Percentiles rank a stretch among this genome's conserved stretches.
phyloP scores from a whole-genome alignment of 2,888 invertebrate genomes.

The Ichneumoninae sp. region DNA sequence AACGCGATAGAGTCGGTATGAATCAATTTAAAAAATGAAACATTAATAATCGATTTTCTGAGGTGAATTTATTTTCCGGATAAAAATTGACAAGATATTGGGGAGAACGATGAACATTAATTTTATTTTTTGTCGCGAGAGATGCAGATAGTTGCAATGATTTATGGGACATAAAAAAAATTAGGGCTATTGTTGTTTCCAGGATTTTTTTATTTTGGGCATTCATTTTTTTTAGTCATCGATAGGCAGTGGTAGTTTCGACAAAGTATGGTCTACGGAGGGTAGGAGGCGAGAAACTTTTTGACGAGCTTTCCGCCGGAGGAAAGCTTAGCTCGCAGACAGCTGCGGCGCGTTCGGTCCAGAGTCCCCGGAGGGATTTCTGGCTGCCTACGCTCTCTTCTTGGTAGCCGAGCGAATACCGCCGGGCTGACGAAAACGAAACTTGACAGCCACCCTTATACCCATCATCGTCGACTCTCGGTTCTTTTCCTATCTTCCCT shows the following conservation, averaged over 20 bases:
- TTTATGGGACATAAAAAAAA: too few species aligned
- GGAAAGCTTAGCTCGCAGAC: slow-evolving; percentile 64
- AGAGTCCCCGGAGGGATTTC: slow-evolving; percentile 61
- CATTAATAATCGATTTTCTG: neutral
- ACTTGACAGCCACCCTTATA: slow-evolving; percentile 82
- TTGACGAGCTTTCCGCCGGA: slow-evolving; percentile 66
- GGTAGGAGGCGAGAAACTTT: slow-evolving; percentile 44
- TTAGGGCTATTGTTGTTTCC: too few species aligned
- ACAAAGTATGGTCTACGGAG: slow-evolving; percentile 2
- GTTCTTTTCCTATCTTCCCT: slow-evolving; percentile 49
- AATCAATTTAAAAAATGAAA: neutral
- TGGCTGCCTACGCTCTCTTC: slow-evolving; percentile 79
- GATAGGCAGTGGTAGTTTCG: slow-evolving; percentile 2
- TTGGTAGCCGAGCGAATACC: slow-evolving; percentile 73
- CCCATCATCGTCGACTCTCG: slow-evolving; percentile 81
- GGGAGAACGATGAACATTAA: neutral
- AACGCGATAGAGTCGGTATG: neutral
- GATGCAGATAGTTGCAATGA: too few species aligned
- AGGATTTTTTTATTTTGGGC: too few species aligned
- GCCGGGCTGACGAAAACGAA: slow-evolving; percentile 80
- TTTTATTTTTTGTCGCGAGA: too few species aligned
- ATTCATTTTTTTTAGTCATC: slow-evolving; percentile 3
- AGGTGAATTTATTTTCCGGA: neutral
- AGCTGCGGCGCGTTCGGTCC: slow-evolving; percentile 59
- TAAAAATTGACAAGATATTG: neutral